phyloP scores from a whole-genome alignment of 2,888 invertebrate species.

The Brachylomia viminalis region DNA sequence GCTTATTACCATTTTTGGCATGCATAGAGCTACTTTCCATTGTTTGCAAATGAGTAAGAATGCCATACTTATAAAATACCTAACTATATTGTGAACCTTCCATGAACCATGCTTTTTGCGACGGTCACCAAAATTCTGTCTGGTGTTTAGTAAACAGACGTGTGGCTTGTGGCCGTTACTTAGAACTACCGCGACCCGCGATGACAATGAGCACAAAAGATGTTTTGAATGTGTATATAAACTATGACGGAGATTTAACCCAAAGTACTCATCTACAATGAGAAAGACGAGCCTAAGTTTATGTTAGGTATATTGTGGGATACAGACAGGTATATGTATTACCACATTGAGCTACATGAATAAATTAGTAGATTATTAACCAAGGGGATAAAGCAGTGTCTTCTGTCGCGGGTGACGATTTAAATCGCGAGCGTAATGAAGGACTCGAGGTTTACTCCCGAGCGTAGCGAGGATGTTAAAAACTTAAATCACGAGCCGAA shows the following conservation, averaged over 20 bases:
- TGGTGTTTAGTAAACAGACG: conserved; percentile 39
- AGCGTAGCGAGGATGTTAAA: too few relatives aligned
- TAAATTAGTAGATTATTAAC: too few relatives aligned
- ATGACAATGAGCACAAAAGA: conserved; percentile 45
- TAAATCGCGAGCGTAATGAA: too few relatives aligned
- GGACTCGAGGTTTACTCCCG: too few relatives aligned
- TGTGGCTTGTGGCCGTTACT: background rate
- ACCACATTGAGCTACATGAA: background rate
- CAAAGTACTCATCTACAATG: conserved; percentile 1
- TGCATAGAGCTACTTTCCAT: conserved; percentile 12
- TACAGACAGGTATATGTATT: background rate
- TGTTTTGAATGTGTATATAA: conserved; percentile 47
- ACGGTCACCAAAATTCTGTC: conserved; percentile 30
- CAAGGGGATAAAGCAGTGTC: too few relatives aligned
- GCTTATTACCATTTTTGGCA: conserved; percentile 21
- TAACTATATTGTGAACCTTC: conserved; percentile 3
- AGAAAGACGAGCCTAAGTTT: conserved; percentile 10
- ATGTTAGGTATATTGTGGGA: background rate
- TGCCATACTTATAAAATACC: background rate
- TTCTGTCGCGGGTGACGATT: too few relatives aligned
- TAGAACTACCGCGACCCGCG: conserved; percentile 26
- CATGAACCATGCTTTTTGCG: background rate
- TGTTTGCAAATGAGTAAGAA: conserved; percentile 28
- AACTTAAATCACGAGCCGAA: too few relatives aligned
- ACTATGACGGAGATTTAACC: conserved; percentile 32